These are phyloP conservation scores for Pyxicephalus adspersus DNA, from an alignment of 2,113 vertebrate species.

Conservation along the genomic window DNA sequence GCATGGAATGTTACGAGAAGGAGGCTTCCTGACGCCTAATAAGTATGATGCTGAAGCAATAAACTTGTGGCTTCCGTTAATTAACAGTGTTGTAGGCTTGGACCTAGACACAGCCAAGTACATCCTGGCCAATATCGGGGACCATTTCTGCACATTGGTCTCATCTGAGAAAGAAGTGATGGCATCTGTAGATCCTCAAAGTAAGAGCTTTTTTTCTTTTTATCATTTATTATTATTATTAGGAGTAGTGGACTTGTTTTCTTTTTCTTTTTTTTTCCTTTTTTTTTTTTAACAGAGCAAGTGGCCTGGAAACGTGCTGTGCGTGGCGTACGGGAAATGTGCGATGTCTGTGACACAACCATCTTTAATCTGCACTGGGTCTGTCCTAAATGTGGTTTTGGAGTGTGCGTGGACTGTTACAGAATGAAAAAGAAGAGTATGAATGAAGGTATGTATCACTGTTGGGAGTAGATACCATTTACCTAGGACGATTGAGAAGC, in stretches of 20 bases:
- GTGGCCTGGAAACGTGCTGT: conserved; percentile 82
- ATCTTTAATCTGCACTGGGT: conserved; percentile 84
- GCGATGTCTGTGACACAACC: conserved; percentile 79
- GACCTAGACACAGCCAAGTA: conserved; percentile 81
- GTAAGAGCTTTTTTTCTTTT: conserved; percentile 67
- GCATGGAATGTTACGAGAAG: conserved; percentile 76
- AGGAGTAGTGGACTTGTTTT: not conserved
- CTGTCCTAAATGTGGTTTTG: conserved; percentile 80
- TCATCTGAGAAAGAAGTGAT: conserved; percentile 82
- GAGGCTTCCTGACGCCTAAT: conserved; percentile 79
- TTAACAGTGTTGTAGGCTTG: conserved; percentile 72
- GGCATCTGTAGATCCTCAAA: conserved; percentile 77
- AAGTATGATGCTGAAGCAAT: conserved; percentile 77
- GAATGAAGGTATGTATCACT: conserved; percentile 64
- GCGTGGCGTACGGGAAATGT: conserved; percentile 79
- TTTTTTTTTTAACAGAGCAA: conserved; percentile 68
- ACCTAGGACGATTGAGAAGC: not conserved
- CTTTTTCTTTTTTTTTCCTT: not conserved
- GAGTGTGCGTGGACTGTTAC: conserved; percentile 79
- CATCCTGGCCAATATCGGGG: conserved; percentile 80
- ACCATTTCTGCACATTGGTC: conserved; percentile 81
- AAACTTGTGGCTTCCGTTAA: conserved; percentile 75
- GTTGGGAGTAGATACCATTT: not conserved
- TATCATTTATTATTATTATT: not conserved
- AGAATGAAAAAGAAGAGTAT: conserved; percentile 74